Base-by-base conservation (phyloP, 2,888 invertebrate species). In the Sphaerophoria taeniata region DNA sequence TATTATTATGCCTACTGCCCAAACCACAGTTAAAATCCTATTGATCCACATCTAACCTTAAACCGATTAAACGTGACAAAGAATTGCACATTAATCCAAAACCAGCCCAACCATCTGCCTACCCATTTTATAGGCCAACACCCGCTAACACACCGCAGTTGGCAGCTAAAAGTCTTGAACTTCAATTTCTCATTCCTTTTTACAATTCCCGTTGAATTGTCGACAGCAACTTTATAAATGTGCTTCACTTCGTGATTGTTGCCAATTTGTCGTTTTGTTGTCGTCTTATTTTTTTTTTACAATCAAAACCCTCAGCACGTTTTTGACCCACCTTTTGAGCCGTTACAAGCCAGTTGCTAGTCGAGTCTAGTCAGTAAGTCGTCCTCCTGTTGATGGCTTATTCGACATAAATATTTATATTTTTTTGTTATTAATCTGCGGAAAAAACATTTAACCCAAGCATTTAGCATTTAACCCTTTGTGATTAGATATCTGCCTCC, bases 241-340 rank as follows among this genome's bases (percentile, higher is more conserved):
- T 45, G 3, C 14, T 75, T 43, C 36, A 71, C 33, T 31, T 67
- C 85, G 81, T 73, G 85, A 76, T 70, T 39, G 49, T 63, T 43
- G 51, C 33, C 73, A 81, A 85, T 81, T 85, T 85, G 81, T 81
- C 72, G 60, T 73, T 71, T 16, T 0, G 7, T n/a, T n/a, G 4
- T 47, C 6, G 45, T 71, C 7, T 31, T 56, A 51, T 60, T 36
- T 65, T 60, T 53, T 53, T 34, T 61, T 39, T 56, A 39, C 56
- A 58, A 76, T 85, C 72, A 63, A 51, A 69, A 72, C 49, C 39
- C 72, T 36, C 39, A 36, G 72, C 85, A 85, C 85, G 85, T 85
- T 85, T 76, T 81, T 85, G 85, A 85, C 85, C 85, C 77, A 85
- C 76, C 81, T 85, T 81, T 43, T 85, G 34, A 31, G 43, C 53